These are phyloP conservation scores for Chloropsis cyanopogon DNA, from an alignment of 2,113 vertebrate species.

Conservation along the genomic window DNA sequence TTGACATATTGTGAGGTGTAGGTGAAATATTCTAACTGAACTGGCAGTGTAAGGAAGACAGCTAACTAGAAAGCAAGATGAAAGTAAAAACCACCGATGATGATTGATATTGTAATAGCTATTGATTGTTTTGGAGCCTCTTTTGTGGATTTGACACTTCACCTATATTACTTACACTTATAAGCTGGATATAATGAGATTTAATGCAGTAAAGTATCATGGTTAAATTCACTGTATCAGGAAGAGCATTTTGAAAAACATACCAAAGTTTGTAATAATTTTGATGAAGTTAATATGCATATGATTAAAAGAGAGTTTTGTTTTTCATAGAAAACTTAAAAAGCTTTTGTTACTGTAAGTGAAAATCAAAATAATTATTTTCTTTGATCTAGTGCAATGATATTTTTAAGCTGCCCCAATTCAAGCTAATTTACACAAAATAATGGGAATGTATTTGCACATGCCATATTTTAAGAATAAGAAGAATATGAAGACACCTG, in stretches of 20 bases:
- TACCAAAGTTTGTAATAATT: neutral
- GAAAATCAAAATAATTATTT: constrained; percentile 9
- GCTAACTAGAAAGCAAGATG: constrained; percentile 79
- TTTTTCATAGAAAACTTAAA: neutral
- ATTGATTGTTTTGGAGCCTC: constrained; percentile 61
- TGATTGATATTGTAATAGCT: constrained; percentile 73
- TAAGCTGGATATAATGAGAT: constrained; percentile 42
- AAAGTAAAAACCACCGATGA: constrained; percentile 72
- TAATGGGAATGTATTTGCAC: neutral
- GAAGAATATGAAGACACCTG: neutral
- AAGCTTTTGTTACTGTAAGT: neutral
- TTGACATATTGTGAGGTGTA: constrained; percentile 86
- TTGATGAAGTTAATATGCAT: neutral
- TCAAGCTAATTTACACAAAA: neutral
- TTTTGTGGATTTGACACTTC: constrained; percentile 69
- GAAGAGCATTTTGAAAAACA: neutral
- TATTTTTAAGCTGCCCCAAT: neutral
- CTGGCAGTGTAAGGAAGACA: constrained; percentile 82
- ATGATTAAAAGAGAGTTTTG: neutral
- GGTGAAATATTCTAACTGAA: constrained; percentile 87
- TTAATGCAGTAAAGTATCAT: neutral
- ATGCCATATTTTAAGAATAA: neutral
- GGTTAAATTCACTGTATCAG: constrained; percentile 14
- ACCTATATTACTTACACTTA: constrained; percentile 47
- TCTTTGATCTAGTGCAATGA: neutral